Conservation (phyloP, 2,113 vertebrate genomes). For the Oreochromis tanganicae region DNA sequence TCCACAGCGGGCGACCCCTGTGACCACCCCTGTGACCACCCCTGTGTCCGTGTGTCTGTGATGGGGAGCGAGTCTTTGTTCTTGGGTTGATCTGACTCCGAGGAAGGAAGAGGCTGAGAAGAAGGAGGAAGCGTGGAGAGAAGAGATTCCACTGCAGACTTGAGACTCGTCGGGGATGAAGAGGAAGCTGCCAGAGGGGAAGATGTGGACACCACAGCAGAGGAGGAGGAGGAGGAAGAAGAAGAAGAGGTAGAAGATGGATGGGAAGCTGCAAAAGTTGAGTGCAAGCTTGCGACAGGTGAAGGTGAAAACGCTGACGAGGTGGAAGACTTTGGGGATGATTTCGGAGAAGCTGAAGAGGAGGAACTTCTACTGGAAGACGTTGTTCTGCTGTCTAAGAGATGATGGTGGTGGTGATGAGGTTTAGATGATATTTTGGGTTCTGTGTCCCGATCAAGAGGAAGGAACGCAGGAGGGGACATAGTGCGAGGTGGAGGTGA, state of each 20-base stretch:
- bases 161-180: neutral
- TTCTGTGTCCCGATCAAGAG: slow-evolving; percentile 61
- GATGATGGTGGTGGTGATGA: slow-evolving; percentile 34
- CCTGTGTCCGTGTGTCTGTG: neutral
- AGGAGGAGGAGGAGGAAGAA: neutral
- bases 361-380: slow-evolving; percentile 15
- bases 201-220: neutral
- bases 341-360: neutral
- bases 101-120: slow-evolving; percentile 26
- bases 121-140: neutral
- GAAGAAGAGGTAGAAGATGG: slow-evolving; percentile 6
- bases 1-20: neutral
- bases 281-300: neutral
- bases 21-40: neutral
- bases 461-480: neutral
- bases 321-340: slow-evolving; percentile 14
- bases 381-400: neutral
- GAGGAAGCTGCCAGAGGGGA: neutral
- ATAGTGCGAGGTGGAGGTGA: slow-evolving; percentile 21
- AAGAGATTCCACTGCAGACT: neutral
- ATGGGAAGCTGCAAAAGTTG: neutral
- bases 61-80: neutral
- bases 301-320: neutral
- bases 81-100: neutral
- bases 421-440: slow-evolving; percentile 35